Conservation (phyloP, 2,113 vertebrate species). For the Trichechus manatus region DNA sequence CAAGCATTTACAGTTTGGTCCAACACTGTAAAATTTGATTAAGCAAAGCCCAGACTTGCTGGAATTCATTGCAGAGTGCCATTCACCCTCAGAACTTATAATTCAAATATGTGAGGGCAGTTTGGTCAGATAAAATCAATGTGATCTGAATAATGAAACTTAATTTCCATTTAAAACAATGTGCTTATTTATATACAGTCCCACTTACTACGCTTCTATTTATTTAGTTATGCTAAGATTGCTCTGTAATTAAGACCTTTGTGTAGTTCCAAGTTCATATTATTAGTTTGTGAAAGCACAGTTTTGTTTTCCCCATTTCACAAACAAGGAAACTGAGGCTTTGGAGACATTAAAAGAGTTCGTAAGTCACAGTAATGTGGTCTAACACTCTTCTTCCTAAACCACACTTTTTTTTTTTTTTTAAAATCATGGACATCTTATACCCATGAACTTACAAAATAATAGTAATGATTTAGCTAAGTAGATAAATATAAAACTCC, state of each 20-base stretch:
- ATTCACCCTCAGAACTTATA: background rate
- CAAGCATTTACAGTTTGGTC: constrained; percentile 33
- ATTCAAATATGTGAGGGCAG: constrained; percentile 20
- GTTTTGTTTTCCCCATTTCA: background rate
- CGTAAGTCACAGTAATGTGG: background rate
- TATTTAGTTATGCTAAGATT: background rate
- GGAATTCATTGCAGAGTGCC: constrained; percentile 41
- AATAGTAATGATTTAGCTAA: background rate
- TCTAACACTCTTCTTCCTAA: background rate
- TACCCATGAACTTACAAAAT: background rate
- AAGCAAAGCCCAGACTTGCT: constrained; percentile 32
- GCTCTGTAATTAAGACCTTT: constrained; percentile 24
- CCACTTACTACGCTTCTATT: background rate
- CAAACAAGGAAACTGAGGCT: background rate
- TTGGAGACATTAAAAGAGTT: background rate
- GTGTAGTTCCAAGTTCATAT: background rate
- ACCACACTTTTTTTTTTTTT: background rate
- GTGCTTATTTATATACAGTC: constrained; percentile 53
- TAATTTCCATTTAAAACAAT: constrained; percentile 72
- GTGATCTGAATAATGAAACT: constrained; percentile 56
- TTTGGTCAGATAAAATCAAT: constrained; percentile 68
- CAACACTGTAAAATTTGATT: constrained; percentile 65
- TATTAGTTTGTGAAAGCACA: background rate
- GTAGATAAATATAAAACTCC: background rate
- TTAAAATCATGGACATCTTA: background rate